phyloP scores from a whole-genome alignment of 2,113 vertebrate genomes.

The Ceratotherium simum region DNA sequence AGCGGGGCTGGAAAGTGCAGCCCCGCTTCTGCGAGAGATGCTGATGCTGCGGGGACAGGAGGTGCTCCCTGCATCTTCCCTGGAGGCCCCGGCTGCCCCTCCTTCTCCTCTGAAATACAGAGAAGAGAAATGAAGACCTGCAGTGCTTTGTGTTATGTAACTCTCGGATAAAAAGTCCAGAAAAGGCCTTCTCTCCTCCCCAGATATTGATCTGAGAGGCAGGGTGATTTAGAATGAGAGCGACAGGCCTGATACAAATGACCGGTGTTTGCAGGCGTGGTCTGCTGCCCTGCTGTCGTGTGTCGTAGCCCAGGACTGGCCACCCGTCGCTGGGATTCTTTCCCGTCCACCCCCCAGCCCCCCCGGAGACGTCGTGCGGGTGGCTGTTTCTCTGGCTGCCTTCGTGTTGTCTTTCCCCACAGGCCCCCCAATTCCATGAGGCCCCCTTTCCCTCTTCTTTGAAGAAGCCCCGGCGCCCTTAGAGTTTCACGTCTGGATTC shows the following conservation, averaged over 20 bases:
- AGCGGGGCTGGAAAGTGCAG: background rate
- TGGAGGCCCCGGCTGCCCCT: background rate
- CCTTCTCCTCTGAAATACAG: background rate
- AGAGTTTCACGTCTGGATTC: background rate
- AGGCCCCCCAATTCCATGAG: accelerated
- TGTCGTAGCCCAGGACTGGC: background rate
- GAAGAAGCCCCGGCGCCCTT: background rate
- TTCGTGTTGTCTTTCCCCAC: no score
- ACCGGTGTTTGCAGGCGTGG: background rate
- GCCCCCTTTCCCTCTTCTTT: no score
- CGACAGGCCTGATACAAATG: background rate
- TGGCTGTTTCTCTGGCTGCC: background rate
- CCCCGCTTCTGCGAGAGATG: background rate
- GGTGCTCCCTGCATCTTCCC: background rate
- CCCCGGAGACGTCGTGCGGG: background rate
- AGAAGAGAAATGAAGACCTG: background rate
- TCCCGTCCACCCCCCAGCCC: background rate
- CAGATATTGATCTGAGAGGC: background rate
- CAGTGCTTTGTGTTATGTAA: background rate
- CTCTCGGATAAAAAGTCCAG: background rate
- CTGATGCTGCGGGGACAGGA: background rate
- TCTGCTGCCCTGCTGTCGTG: background rate
- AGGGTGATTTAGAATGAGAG: background rate
- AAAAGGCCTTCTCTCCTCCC: background rate
- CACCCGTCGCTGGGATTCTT: background rate